Evolutionary conservation across 1,140 invertebrate genomes (phyloP).

Genomic region (Vanessa atalanta): DNA sequence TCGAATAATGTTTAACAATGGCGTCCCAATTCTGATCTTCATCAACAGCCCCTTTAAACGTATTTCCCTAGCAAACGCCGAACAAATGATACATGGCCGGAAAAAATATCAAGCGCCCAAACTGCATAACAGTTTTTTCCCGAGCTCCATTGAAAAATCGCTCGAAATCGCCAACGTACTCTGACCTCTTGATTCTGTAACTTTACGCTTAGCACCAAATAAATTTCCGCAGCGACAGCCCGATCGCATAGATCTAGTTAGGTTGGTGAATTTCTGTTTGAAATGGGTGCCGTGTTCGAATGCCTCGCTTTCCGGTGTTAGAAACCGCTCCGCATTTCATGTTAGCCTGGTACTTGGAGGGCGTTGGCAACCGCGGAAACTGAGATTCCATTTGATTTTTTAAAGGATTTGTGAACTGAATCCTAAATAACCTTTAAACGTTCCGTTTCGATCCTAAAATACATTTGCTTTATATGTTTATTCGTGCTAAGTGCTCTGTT

Average conservation of each 20-base stretch:
- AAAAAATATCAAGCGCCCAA: conserved; percentile 9
- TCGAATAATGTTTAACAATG: conserved; percentile 9
- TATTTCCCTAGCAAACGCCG: neutral
- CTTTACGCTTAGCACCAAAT: conserved; percentile 9
- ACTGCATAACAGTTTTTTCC: conserved; percentile 12
- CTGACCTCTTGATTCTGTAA: conserved; percentile 10
- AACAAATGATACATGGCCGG: conserved; percentile 12
- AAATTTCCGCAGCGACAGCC: conserved; percentile 2
- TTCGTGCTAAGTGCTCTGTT: conserved; percentile 8
- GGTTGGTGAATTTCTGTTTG: conserved; percentile 5
- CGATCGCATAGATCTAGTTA: conserved; percentile 3
- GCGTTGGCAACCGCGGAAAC: conserved; percentile 24
- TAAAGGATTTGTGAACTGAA: conserved; percentile 22
- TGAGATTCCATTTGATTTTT: conserved; percentile 35
- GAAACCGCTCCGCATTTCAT: conserved; percentile 56
- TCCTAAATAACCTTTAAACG: conserved; percentile 12
- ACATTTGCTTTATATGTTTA: neutral
- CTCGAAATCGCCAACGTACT: neutral
- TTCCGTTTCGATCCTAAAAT: conserved; percentile 5
- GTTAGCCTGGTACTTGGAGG: conserved; percentile 50
- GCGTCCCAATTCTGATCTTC: conserved; percentile 4
- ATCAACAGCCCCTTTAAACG: conserved; percentile 2
- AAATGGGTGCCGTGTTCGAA: conserved; percentile 41
- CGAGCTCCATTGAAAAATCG: conserved; percentile 7
- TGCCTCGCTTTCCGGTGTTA: conserved; percentile 57